Conservation (phyloP, 2,888 invertebrate species). For the Tubulanus polymorphus region DNA sequence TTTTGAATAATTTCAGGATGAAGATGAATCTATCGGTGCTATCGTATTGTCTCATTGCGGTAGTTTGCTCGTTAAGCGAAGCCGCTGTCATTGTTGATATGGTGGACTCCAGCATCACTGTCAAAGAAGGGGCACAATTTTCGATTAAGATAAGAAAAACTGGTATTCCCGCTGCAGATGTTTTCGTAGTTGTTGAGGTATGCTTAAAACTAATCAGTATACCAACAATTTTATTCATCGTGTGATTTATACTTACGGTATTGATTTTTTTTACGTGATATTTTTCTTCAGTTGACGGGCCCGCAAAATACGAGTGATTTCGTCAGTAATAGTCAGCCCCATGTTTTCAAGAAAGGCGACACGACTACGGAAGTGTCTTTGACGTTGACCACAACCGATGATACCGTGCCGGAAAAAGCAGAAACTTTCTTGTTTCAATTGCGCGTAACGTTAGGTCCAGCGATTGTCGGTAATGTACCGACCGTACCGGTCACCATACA, state of each 20-base stretch:
- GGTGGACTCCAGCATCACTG: slow-evolving; percentile 23
- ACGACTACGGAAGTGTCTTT: slow-evolving; percentile 22
- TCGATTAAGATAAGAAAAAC: slow-evolving; percentile 24
- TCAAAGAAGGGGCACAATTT: slow-evolving; percentile 34
- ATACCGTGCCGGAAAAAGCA: slow-evolving; percentile 38
- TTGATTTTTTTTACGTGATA: neutral
- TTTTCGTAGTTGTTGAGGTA: slow-evolving; percentile 34
- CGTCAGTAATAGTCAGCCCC: slow-evolving; percentile 40
- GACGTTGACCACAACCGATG: slow-evolving; percentile 40
- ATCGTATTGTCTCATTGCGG: too few species aligned
- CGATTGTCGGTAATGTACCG: slow-evolving; percentile 24
- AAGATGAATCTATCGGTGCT: too few species aligned
- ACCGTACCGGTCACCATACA: slow-evolving; percentile 32
- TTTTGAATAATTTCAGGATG: too few species aligned
- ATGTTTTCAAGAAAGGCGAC: slow-evolving; percentile 30
- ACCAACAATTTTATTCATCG: neutral
- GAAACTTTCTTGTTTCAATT: slow-evolving; percentile 33
- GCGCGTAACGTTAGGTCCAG: slow-evolving; percentile 25
- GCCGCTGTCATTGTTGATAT: slow-evolving; percentile 22
- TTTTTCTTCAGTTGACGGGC: neutral
- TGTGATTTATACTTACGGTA: neutral
- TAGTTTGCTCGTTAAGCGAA: slow-evolving; percentile 7
- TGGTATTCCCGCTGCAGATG: slow-evolving; percentile 23
- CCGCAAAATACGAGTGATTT: too few species aligned
- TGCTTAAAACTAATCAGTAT: slow-evolving; percentile 12